phyloP scores from a whole-genome alignment of 2,113 vertebrate species.

The Calidris pugnax region DNA sequence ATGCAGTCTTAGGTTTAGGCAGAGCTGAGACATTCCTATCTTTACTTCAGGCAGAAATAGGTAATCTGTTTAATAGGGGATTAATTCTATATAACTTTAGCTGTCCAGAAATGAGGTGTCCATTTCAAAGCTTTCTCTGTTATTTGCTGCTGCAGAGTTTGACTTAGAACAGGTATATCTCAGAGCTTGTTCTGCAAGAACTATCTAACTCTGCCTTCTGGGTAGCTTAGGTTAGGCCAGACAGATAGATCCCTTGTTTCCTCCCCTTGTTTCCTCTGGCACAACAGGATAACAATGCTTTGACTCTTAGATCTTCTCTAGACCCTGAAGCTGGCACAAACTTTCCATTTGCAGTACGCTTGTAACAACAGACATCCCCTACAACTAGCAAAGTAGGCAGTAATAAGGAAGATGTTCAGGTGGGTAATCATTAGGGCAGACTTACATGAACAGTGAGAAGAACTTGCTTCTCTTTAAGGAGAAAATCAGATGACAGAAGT shows the following conservation, averaged over 20 bases:
- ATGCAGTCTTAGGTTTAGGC: not conserved
- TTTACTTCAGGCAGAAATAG: not conserved
- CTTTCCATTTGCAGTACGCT: not conserved
- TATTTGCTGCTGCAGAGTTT: not conserved
- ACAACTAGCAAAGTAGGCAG: not conserved
- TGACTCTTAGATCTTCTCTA: not conserved
- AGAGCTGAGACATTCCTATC: not conserved
- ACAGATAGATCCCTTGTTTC: not conserved
- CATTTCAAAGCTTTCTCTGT: not conserved
- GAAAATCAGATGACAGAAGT: not conserved
- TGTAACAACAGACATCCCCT: not conserved
- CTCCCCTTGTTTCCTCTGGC: not conserved
- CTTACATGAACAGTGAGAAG: not conserved
- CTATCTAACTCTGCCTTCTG: not conserved
- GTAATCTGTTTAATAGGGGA: not conserved
- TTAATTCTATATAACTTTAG: not conserved
- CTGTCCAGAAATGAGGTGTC: not conserved
- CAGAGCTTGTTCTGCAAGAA: not conserved
- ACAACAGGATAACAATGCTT: not conserved
- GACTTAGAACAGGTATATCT: not conserved
- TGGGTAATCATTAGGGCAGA: not conserved
- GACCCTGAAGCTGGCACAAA: not conserved
- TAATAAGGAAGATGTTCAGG: not conserved
- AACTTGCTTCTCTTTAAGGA: not conserved
- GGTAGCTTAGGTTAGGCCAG: not conserved